phyloP scores from a whole-genome alignment of 1,140 invertebrate genomes.

The Bombus difficillimus region DNA sequence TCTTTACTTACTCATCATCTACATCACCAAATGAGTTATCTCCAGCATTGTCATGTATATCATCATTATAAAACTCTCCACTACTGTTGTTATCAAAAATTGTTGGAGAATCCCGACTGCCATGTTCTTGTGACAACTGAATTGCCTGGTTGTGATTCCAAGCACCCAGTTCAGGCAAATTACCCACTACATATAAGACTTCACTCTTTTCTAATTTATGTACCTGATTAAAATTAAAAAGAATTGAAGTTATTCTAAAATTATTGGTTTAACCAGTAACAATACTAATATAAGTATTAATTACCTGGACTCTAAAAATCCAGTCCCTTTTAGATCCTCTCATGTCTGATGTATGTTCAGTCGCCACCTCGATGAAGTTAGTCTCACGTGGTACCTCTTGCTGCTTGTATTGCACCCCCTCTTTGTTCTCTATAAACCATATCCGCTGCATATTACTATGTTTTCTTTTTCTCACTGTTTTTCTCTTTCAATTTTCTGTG shows the following conservation, averaged over 20 bases:
- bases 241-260: background rate
- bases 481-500: slow-evolving; percentile 58
- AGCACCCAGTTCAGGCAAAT: slow-evolving; percentile 79
- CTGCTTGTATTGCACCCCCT: slow-evolving; percentile 46
- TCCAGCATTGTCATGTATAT: slow-evolving; percentile 67
- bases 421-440: slow-evolving; percentile 71
- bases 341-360: slow-evolving; percentile 68
- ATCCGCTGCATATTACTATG: slow-evolving; percentile 70
- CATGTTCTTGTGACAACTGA: slow-evolving; percentile 75
- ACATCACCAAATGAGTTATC: slow-evolving; percentile 67
- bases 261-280: slow-evolving; percentile 6
- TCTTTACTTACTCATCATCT: slow-evolving; percentile 69
- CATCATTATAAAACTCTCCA: slow-evolving; percentile 67
- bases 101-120: slow-evolving; percentile 67
- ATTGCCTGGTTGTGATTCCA: slow-evolving; percentile 82
- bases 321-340: slow-evolving; percentile 79
- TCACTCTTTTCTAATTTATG: slow-evolving; percentile 79
- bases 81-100: slow-evolving; percentile 73
- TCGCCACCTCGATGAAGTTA: slow-evolving; percentile 55
- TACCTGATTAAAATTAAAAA: slow-evolving; percentile 67
- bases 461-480: slow-evolving; percentile 54
- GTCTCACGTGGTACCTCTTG: slow-evolving; percentile 47
- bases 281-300: slow-evolving; percentile 18
- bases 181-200: slow-evolving; percentile 79
- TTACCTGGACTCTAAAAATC: slow-evolving; percentile 81